phyloP scores from a whole-genome alignment of 1,140 invertebrate genomes.

The Aphelenchoides fujianensis region DNA sequence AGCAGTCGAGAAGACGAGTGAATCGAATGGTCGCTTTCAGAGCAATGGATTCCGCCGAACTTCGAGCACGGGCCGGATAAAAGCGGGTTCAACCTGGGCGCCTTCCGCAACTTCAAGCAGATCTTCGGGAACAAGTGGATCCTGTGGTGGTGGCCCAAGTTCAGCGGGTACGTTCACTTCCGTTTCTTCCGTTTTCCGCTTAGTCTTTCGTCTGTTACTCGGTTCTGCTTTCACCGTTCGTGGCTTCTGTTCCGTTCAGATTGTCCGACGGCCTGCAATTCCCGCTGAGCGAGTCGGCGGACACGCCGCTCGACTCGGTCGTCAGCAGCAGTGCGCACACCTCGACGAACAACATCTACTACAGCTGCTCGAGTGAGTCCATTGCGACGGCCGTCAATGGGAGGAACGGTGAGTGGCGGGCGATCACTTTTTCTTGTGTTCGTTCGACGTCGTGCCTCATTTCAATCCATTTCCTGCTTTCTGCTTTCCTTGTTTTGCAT shows the following conservation, averaged over 20 bases:
- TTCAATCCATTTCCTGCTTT: too few relatives aligned
- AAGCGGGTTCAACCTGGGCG: constrained; percentile 42
- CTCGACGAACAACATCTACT: not conserved
- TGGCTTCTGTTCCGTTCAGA: not conserved
- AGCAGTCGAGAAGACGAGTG: not conserved
- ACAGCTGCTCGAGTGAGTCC: not conserved
- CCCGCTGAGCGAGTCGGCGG: not conserved
- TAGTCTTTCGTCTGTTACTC: too few relatives aligned
- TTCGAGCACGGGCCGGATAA: constrained; percentile 38
- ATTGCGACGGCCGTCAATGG: not conserved
- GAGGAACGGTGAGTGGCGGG: not conserved
- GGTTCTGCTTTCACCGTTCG: not conserved
- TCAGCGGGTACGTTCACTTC: constrained; percentile 34
- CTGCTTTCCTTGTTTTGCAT: not conserved
- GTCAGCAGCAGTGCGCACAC: not conserved
- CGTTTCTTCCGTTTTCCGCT: too few relatives aligned
- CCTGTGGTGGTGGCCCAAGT: constrained; percentile 40
- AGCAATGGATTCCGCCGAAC: constrained; percentile 42
- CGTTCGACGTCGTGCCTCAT: not conserved
- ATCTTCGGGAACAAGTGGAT: constrained; percentile 33
- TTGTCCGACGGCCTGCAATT: not conserved
- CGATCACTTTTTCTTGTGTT: too few relatives aligned
- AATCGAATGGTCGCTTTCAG: constrained; percentile 23
- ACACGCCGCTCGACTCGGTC: not conserved
- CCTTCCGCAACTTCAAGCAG: constrained; percentile 35